Evolutionary conservation across 2,113 vertebrate genomes (phyloP).

Genomic region (Candoia aspera): DNA sequence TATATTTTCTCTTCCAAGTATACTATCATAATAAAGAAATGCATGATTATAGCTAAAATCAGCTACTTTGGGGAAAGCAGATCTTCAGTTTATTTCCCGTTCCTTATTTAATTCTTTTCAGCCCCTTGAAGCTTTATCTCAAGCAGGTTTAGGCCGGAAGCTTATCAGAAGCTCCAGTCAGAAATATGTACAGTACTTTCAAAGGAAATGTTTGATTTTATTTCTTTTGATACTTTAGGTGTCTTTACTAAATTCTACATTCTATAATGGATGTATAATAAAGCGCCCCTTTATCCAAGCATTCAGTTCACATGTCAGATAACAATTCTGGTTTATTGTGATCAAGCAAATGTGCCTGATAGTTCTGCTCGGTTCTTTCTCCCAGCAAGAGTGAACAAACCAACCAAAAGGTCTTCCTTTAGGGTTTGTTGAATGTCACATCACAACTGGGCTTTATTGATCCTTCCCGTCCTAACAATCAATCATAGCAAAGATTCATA

Average conservation of each 20-base stretch:
- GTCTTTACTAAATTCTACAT: not conserved
- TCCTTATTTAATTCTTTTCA: not conserved
- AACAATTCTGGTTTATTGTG: not conserved
- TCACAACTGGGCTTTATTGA: not conserved
- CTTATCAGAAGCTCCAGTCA: not conserved
- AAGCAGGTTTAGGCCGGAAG: not conserved
- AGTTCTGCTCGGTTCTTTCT: not conserved
- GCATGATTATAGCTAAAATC: slow-evolving; percentile 2
- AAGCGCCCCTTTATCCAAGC: not conserved
- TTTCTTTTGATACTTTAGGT: not conserved
- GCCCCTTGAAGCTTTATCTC: not conserved
- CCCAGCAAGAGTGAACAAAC: not conserved
- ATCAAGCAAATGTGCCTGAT: not conserved
- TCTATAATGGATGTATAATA: not conserved
- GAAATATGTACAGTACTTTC: not conserved
- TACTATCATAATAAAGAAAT: slow-evolving; percentile 31
- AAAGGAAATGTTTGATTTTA: not conserved
- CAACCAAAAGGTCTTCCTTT: no score
- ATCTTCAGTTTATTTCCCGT: not conserved
- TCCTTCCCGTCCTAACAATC: not conserved
- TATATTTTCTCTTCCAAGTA: slow-evolving; percentile 14
- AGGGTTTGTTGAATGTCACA: not conserved
- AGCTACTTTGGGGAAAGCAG: not conserved
- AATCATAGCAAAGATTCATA: not conserved
- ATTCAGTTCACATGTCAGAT: not conserved